Evolutionary conservation across 2,797 vertebrate genomes (phyloP), one percentile per base, ranked within the genome.

Genomic region (Chloroceryle inda): DNA sequence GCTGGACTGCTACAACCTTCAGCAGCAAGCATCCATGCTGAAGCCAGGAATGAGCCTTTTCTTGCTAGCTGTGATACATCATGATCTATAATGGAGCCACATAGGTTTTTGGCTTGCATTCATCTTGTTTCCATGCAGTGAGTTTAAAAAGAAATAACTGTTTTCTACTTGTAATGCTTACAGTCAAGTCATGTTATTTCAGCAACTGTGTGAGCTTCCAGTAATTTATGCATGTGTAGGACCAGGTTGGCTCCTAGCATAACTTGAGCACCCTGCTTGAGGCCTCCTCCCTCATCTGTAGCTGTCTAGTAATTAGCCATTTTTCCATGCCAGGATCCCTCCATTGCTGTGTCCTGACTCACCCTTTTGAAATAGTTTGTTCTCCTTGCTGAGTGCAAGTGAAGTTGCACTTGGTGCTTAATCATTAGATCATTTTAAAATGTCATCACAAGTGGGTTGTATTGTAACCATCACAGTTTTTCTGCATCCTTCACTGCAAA

Each of bases 1-100:
- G 82, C 69, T 82, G 88, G 92, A 89, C 94, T 90, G 89, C 93
- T 93, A 94, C 89, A 85, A 53, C 83, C 69, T 94, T 63, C 47
- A 78, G 91, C 91, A 84, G 85, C 91, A 92, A 91, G 63, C 17
- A 53, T 20, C 61, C 3, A 0, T 23, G 40, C 73, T 86, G 40
- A 49, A 69, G 83, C 58, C 63, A 68, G 63, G 85, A 94, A 85
- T 0, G 13, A 89, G 68, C 45, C 69, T 92, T 55, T 81, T 72
- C 75, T 64, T 73, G 49, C 55, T 56, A 27, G 10, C 72, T 62
- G 69, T 73, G 91, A 50, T 86, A 44, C 63, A 71, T 21, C 31
- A 42, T 73, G 76, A 92, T 88, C 91, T 92, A 24, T 84, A 74
- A 64, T 0, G 0, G n/a, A 91, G 62, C 50, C 62, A 44, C 71